Percentiles rank a stretch among this genome's conserved stretches.
These are phyloP conservation scores for Orthonyx spaldingii DNA, from an alignment of 2,113 vertebrate genomes.

Conservation along the genomic window DNA sequence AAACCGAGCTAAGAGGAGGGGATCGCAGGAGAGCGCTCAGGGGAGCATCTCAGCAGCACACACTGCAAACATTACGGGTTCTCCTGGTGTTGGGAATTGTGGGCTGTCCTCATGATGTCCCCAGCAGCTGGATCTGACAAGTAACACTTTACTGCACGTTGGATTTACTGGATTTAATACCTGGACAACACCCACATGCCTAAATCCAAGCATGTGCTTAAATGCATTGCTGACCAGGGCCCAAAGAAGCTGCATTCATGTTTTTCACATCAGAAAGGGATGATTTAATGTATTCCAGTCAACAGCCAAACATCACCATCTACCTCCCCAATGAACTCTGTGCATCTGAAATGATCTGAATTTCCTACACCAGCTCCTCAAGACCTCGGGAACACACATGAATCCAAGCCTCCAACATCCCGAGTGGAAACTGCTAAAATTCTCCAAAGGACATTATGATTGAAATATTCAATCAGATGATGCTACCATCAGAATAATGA, in stretches of 20 bases:
- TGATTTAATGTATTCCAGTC: background rate
- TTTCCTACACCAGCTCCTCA: constrained; percentile 19
- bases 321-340: constrained; percentile 9
- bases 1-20: background rate
- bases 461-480: constrained; percentile 78
- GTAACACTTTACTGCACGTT: background rate
- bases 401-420: background rate
- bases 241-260: background rate
- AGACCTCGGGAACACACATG: background rate
- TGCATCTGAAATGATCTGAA: constrained; percentile 3
- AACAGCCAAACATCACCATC: constrained; percentile 10
- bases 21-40: background rate
- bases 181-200: rapidly evolving
- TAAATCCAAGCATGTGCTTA: background rate
- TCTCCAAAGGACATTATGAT: constrained; percentile 55
- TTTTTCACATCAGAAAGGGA: background rate
- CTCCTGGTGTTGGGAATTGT: rapidly evolving
- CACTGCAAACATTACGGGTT: background rate
- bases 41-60: background rate
- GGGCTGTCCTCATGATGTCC: background rate
- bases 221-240: background rate
- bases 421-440: constrained; percentile 1
- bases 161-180: background rate
- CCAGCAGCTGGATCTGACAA: background rate
- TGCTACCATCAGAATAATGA: constrained; percentile 69